Evolutionary conservation across 2,797 vertebrate species (phyloP).

Genomic region (Leptatherina wallacei): DNA sequence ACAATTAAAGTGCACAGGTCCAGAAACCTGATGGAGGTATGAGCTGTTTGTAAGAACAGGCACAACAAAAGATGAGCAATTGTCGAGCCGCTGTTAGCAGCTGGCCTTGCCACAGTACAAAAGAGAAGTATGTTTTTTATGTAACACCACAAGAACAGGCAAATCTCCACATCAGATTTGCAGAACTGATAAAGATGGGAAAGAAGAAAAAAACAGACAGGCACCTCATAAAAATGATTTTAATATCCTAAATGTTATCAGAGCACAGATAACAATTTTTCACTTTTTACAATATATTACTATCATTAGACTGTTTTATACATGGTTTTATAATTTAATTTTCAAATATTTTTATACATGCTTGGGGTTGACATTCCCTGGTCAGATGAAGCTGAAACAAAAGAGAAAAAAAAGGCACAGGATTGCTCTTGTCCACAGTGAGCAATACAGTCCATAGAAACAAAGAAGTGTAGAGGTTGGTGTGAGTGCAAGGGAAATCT

Average conservation of each 20-base stretch:
- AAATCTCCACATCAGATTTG: background rate
- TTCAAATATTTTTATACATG: slow-evolving; percentile 89
- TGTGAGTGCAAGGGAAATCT: slow-evolving; percentile 55
- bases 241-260: slow-evolving; percentile 80
- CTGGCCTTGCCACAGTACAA: slow-evolving; percentile 24
- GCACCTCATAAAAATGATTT: slow-evolving; percentile 73
- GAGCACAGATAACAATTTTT: slow-evolving; percentile 69
- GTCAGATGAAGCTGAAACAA: slow-evolving; percentile 82
- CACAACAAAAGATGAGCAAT: slow-evolving; percentile 57
- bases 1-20: slow-evolving; percentile 43
- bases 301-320: slow-evolving; percentile 80
- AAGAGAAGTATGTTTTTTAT: slow-evolving; percentile 2
- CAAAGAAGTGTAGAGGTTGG: slow-evolving; percentile 52
- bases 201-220: slow-evolving; percentile 22
- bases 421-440: slow-evolving; percentile 84
- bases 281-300: slow-evolving; percentile 82
- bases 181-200: background rate
- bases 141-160: background rate
- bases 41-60: slow-evolving; percentile 38
- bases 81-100: slow-evolving; percentile 34
- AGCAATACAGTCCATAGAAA: slow-evolving; percentile 85
- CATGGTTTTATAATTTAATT: slow-evolving; percentile 81
- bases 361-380: slow-evolving; percentile 82
- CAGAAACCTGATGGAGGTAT: slow-evolving; percentile 46
- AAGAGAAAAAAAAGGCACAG: slow-evolving; percentile 91